Conservation (phyloP, 2,888 invertebrate genomes). For the Cerastoderma edule region DNA sequence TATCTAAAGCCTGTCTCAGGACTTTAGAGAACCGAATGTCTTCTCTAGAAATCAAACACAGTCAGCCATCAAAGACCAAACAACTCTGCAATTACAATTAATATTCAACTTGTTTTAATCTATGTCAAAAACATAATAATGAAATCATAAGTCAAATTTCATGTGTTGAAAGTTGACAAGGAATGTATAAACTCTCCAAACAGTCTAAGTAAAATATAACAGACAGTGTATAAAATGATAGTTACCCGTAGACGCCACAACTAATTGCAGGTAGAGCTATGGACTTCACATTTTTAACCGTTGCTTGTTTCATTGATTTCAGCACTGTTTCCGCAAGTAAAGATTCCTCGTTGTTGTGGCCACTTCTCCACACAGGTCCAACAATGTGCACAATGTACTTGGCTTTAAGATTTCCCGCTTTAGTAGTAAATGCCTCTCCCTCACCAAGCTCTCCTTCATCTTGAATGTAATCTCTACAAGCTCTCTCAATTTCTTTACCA, state of each 20-base stretch:
- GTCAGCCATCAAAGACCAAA: no score
- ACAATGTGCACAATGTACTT: slow-evolving; percentile 59
- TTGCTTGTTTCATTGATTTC: slow-evolving; percentile 51
- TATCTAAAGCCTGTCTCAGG: no score
- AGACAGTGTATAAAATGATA: no score
- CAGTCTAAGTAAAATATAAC: no score
- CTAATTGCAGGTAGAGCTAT: slow-evolving; percentile 75
- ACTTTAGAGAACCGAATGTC: no score
- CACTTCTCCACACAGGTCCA: slow-evolving; percentile 59
- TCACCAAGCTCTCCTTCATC: slow-evolving; percentile 43
- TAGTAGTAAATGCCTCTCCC: slow-evolving; percentile 50
- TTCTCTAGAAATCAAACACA: no score
- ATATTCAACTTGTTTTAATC: no score
- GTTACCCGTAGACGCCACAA: slow-evolving; percentile 62
- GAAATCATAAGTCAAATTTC: no score
- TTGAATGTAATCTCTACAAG: slow-evolving; percentile 58
- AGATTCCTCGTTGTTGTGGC: slow-evolving; percentile 48
- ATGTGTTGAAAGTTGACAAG: no score
- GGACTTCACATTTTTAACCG: slow-evolving; percentile 38
- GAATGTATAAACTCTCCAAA: no score
- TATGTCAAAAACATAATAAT: no score
- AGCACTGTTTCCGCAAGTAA: slow-evolving; percentile 47
- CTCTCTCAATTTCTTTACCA: slow-evolving; percentile 63
- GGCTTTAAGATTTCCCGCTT: slow-evolving; percentile 52
- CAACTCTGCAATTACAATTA: no score